Base-by-base conservation (phyloP, 2,888 invertebrate species). In the Epirrhoe alternata region DNA sequence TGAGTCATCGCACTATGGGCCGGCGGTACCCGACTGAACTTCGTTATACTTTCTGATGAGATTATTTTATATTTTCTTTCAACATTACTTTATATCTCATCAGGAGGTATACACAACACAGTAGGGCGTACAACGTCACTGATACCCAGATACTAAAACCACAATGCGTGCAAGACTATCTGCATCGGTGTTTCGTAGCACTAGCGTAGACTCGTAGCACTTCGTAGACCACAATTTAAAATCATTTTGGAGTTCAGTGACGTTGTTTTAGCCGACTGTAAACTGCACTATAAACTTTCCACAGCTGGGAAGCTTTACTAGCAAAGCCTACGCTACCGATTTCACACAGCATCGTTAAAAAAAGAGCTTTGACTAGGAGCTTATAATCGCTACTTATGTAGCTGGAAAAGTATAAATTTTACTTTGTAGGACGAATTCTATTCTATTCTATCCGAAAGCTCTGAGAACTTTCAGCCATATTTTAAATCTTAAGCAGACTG, bases 1-100 rank as follows among this genome's bases (percentile, higher is more conserved):
- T 92, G 92, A 92, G 92, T 93, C 92, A 92, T 92, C 92, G 92
- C 92, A 93, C 91, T 92, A 92, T 92, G 86, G 87, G 85, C 86
- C 84, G 80, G 86, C 86, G 84, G 81, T 74, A 77, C 83, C 83
- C 82, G 80, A 75, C 75, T 79, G 70, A 75, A 76, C 66, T 69
- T 65, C 64, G 68, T 63, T 54, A 57, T 77, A 76, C 82, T 80
- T 75, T 80, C 79, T 84, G 81, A 83, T 58, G 61, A 69, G 68
- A 65, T 66, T 10, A 10, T 31, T 57, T 51, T 17, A 24, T 14
- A 16, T 6, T 14, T 51, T 6, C 17, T 50, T 17, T 50, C 16
- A 35, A 58, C 17, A 38, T 17, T n/a, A 16, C 17, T n/a, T 5
- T 24, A 4, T 24, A 35, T 54, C 66, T 67, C 59, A 56, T 69